Evolutionary conservation across 1,140 invertebrate species (phyloP), one percentile per base, ranked within the genome.

Genomic region (Coenobita brevimanus): DNA sequence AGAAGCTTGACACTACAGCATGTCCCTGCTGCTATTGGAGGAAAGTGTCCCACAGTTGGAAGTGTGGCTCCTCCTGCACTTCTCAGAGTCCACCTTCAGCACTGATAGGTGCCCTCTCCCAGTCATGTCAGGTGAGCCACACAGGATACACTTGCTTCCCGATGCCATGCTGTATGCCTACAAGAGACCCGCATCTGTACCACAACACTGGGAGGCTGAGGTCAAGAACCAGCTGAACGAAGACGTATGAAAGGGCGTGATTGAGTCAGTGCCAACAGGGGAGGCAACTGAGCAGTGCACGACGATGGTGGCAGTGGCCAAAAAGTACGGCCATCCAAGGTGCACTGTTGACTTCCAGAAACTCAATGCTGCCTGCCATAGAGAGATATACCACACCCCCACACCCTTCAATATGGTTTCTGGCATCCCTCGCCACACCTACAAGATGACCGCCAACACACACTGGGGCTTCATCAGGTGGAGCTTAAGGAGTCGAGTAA

Each of bases 211-310:
- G n/a, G n/a, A n/a, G n/a, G n/a, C n/a, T n/a, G n/a, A n/a, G n/a
- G n/a, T n/a, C n/a, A n/a, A n/a, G 76, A 36, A 27, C 2, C 73
- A 75, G 71, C 69, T 84, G 2, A 67, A 84, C n/a, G 82, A 80
- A 3, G 82, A 73, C 38, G 64, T 82, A 0, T 30, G 82, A 24
- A 84, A 60, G 36, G 82, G 82, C n/a, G 36, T 84, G 27, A 24
- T 84, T 3, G 38, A 78, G 21, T 36, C 50, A 36, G 71, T 86
- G 36, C 36, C 15, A n/a, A n/a, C n/a, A n/a, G n/a, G n/a, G n/a
- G n/a, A n/a, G n/a, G n/a, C n/a, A n/a, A n/a, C n/a, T n/a, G 73
- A 64, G 38, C 80, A 73, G 83, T 86, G 83, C 43, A 36, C 82
- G 4, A 27, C 24, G 13, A 84, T 84, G 82, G 82, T 84, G 82